A percentile compares a stretch with the other conserved stretches of the same genome.
Evolutionary conservation across 2,888 invertebrate species (phyloP).

Genomic region (Andrena bicolor): DNA sequence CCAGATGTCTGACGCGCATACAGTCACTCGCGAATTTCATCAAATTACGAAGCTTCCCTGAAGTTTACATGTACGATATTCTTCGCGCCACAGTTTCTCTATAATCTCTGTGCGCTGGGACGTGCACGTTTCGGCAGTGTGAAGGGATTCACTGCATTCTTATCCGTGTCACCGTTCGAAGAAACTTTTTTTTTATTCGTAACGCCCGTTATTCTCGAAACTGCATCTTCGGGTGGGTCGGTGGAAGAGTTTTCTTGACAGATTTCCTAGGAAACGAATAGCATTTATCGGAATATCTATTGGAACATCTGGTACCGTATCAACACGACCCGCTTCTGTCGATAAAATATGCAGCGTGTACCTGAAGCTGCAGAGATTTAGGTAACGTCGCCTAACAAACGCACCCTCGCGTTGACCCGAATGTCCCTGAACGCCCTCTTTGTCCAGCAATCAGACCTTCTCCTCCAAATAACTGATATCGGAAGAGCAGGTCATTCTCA

Average conservation of each 20-base stretch:
- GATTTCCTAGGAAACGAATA: slow-evolving; percentile 58
- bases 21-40: slow-evolving; percentile 1
- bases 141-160: slow-evolving; percentile 12
- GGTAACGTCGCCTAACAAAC: slow-evolving; percentile 58
- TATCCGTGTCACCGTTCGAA: not conserved
- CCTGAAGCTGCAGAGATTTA: slow-evolving; percentile 35
- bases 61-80: not conserved
- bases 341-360: slow-evolving; percentile 56
- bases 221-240: slow-evolving; percentile 39
- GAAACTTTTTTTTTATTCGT: slow-evolving; percentile 14
- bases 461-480: not conserved
- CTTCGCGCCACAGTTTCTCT: not conserved
- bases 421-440: not conserved
- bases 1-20: not conserved
- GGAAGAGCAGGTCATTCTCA: not conserved
- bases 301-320: slow-evolving; percentile 67
- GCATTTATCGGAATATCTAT: slow-evolving; percentile 67
- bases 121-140: not conserved
- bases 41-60: not conserved
- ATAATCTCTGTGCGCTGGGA: too few relatives aligned
- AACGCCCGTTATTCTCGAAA: slow-evolving; percentile 37
- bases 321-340: slow-evolving; percentile 74
- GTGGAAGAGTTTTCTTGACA: slow-evolving; percentile 65
- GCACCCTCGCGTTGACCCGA: slow-evolving; percentile 33
- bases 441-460: not conserved